Evolutionary conservation across 2,888 invertebrate species (phyloP).

Genomic region (Deroplatys truncata): DNA sequence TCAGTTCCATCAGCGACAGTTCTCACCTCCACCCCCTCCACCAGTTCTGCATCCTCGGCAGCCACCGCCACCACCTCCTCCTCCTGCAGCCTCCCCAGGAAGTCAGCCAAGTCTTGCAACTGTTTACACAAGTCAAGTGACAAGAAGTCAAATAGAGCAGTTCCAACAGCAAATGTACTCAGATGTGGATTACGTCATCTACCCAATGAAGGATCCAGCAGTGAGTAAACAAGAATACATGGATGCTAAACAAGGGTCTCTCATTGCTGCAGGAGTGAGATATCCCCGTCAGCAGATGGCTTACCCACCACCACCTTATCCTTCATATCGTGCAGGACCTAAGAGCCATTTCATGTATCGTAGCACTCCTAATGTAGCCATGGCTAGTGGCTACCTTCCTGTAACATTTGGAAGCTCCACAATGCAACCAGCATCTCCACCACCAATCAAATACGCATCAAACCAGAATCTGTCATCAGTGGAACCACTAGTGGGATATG

Average conservation of each 20-base stretch:
- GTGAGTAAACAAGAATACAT: slow-evolving; percentile 88
- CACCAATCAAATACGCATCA: slow-evolving; percentile 46
- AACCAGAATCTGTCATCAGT: slow-evolving; percentile 62
- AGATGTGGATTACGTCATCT: slow-evolving; percentile 88
- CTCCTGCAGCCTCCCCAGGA: slow-evolving; percentile 51
- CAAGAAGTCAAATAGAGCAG: slow-evolving; percentile 74
- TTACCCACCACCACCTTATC: slow-evolving; percentile 53
- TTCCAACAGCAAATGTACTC: slow-evolving; percentile 87
- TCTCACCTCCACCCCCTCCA: slow-evolving; percentile 32
- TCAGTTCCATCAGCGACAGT: slow-evolving; percentile 12
- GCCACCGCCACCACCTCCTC: slow-evolving; percentile 48
- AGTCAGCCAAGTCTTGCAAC: slow-evolving; percentile 66
- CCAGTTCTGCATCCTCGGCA: slow-evolving; percentile 48
- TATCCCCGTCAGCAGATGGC: slow-evolving; percentile 35
- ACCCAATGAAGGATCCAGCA: slow-evolving; percentile 83
- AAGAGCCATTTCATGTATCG: slow-evolving; percentile 74
- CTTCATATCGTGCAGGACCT: slow-evolving; percentile 50
- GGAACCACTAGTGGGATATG: slow-evolving; percentile 14
- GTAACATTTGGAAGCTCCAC: slow-evolving; percentile 30
- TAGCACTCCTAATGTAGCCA: slow-evolving; percentile 70
- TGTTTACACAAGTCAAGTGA: slow-evolving; percentile 64
- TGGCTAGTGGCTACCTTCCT: slow-evolving; percentile 35
- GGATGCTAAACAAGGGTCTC: slow-evolving; percentile 78
- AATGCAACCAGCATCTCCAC: slow-evolving; percentile 31
- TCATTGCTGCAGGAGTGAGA: slow-evolving; percentile 46